A percentile compares a stretch with the other conserved stretches of the same genome.
Evolutionary conservation across 2,113 vertebrate species (phyloP).

Genomic region (Passer domesticus): DNA sequence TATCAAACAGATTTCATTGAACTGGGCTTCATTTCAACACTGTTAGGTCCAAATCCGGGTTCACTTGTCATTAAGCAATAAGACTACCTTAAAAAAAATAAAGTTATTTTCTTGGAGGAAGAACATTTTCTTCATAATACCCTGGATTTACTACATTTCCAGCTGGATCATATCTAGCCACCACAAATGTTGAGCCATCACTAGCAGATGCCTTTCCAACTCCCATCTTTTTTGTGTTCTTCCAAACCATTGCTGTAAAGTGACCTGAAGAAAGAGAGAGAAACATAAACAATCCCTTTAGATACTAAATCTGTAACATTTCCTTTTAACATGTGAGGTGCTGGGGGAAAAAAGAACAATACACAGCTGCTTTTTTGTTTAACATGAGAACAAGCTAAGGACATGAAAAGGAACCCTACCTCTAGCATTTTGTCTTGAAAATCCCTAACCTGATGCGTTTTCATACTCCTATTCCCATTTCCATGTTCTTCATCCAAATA

Average conservation of each 20-base stretch:
- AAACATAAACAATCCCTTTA: neutral
- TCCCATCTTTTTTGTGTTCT: slow-evolving; percentile 88
- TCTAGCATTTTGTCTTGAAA: neutral
- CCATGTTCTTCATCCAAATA: neutral
- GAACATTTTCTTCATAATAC: slow-evolving; percentile 94
- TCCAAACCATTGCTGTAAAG: slow-evolving; percentile 99
- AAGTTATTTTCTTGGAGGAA: slow-evolving; percentile 81
- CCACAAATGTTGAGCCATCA: slow-evolving; percentile 94
- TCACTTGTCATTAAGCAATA: neutral
- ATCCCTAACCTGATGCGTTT: neutral
- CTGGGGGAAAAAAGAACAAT: neutral
- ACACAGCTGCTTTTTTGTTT: neutral
- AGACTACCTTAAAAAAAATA: neutral
- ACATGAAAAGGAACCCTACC: neutral
- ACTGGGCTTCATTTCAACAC: neutral
- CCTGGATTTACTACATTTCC: slow-evolving; percentile 95
- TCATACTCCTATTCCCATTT: neutral
- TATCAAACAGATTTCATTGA: neutral
- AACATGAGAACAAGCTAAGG: neutral
- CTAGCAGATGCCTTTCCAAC: slow-evolving; percentile 90
- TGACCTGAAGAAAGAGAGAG: slow-evolving; percentile 80
- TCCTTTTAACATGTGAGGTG: neutral
- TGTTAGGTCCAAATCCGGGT: neutral
- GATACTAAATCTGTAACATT: neutral
- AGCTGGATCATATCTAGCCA: slow-evolving; percentile 93